A percentile compares a stretch with the other conserved stretches of the same genome.
Conservation (phyloP, 2,113 vertebrate genomes). For the Microtus ochrogaster region DNA sequence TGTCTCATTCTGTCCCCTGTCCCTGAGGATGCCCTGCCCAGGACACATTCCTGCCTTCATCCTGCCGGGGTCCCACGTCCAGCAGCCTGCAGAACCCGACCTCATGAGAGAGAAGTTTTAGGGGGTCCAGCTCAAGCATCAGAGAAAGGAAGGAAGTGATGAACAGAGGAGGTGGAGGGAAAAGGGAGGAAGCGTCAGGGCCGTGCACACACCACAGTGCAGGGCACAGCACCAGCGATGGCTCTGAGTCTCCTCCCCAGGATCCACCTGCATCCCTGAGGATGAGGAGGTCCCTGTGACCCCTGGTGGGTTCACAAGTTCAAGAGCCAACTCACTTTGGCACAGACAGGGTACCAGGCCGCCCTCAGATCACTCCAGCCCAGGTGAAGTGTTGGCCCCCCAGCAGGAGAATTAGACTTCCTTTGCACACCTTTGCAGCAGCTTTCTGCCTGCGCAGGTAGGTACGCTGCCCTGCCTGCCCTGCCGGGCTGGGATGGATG, state of each 20-base stretch:
- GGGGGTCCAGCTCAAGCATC: background rate
- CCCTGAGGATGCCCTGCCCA: background rate
- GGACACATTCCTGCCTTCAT: background rate
- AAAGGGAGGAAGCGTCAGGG: background rate
- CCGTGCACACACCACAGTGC: background rate
- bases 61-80: background rate
- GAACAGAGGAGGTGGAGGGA: background rate
- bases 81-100: background rate
- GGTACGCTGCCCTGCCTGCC: background rate
- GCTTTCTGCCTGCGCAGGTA: background rate
- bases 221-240: background rate
- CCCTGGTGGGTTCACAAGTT: background rate
- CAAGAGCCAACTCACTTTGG: background rate
- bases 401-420: background rate
- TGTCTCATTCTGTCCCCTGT: background rate
- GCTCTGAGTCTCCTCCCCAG: background rate
- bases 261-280: background rate
- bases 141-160: background rate
- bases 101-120: background rate
- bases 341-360: background rate
- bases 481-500: background rate
- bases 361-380: background rate
- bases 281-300: background rate
- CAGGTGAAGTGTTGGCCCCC: background rate
- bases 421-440: background rate